These are phyloP conservation scores for Drosophila sp. DNA, from an alignment of 1,140 invertebrate genomes.

Conservation along the genomic window DNA sequence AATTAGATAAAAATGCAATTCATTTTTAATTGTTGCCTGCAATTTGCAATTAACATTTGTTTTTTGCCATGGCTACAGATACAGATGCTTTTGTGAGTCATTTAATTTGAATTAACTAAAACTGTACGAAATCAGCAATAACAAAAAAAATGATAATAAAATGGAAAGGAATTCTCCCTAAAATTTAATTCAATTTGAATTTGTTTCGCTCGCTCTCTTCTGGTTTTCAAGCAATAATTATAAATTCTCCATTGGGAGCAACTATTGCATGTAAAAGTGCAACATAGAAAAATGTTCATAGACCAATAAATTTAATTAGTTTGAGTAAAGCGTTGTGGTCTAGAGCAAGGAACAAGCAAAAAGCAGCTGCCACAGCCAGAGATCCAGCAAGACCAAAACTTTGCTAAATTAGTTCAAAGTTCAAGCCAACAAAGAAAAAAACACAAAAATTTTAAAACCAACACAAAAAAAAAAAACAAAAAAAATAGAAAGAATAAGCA, in stretches of 20 bases:
- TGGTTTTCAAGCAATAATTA: neutral
- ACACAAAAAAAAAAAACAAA: slow-evolving; percentile 18
- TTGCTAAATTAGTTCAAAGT: slow-evolving; percentile 80
- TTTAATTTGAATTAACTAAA: slow-evolving; percentile 47
- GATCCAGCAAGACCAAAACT: slow-evolving; percentile 47
- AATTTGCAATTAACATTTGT: slow-evolving; percentile 42
- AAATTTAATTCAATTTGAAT: slow-evolving; percentile 25
- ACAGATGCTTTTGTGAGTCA: slow-evolving; percentile 15
- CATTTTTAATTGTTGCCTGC: slow-evolving; percentile 39
- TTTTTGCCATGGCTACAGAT: slow-evolving; percentile 4
- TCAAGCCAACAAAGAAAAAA: slow-evolving; percentile 44
- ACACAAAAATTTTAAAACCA: slow-evolving; percentile 29
- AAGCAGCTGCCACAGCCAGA: slow-evolving; percentile 21
- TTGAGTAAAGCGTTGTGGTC: slow-evolving; percentile 64
- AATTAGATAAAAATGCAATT: slow-evolving; percentile 54
- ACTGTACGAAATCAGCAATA: neutral
- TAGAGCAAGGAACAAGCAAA: slow-evolving; percentile 41
- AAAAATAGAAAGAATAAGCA: neutral
- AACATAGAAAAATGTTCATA: slow-evolving; percentile 34
- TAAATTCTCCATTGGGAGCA: neutral
- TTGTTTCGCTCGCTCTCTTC: neutral
- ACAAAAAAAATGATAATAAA: neutral
- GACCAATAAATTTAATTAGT: slow-evolving; percentile 76
- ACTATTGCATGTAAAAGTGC: slow-evolving; percentile 8
- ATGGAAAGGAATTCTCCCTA: neutral